Evolutionary conservation across 2,113 vertebrate genomes (phyloP).

Genomic region (Herpetotheres cachinnans): DNA sequence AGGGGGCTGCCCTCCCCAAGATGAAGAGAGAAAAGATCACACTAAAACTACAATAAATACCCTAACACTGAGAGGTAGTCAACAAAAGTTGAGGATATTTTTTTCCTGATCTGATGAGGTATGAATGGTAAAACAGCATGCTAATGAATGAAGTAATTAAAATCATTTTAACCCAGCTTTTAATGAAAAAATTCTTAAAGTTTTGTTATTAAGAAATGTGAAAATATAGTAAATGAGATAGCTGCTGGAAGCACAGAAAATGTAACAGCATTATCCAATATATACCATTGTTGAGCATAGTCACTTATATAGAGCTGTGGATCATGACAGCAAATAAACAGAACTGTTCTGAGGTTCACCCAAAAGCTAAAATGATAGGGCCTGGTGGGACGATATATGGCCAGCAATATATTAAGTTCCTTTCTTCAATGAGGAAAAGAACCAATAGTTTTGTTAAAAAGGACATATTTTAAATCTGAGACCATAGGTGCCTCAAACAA

Average conservation of each 20-base stretch:
- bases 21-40: not conserved
- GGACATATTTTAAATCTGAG: not conserved
- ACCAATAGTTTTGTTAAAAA: not conserved
- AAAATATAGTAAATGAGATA: not conserved
- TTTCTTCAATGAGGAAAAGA: not conserved
- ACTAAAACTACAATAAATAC: not conserved
- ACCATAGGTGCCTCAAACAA: not conserved
- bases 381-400: not conserved
- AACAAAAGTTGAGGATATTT: not conserved
- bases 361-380: no score
- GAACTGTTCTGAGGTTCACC: not conserved
- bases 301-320: not conserved
- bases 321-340: not conserved
- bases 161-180: not conserved
- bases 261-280: not conserved
- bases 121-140: not conserved
- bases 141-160: not conserved
- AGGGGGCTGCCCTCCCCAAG: no score
- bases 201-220: not conserved
- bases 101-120: not conserved
- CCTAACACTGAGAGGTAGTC: not conserved
- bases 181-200: not conserved
- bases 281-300: accelerated
- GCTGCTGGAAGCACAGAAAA: not conserved
- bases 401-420: not conserved